Percentiles rank a stretch among this genome's conserved stretches.
Evolutionary conservation across 2,113 vertebrate species (phyloP).

Genomic region (Seriola quinqueradiata): DNA sequence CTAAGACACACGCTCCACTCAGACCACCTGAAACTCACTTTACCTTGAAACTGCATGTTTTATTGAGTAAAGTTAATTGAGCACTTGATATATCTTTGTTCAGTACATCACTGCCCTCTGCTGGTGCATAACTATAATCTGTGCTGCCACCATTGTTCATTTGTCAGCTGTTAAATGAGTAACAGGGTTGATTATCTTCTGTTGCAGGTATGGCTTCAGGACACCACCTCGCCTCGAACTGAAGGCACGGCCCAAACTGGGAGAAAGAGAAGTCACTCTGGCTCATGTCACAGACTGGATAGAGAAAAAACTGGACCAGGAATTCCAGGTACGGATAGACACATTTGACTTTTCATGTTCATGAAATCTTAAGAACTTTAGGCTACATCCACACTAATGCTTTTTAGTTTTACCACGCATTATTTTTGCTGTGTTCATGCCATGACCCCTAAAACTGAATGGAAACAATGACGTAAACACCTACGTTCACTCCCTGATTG

Average conservation of each 20-base stretch:
- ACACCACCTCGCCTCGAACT: conserved; percentile 93
- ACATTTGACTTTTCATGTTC: not conserved
- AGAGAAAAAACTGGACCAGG: conserved; percentile 95
- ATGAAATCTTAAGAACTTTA: not conserved
- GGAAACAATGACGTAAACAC: no score
- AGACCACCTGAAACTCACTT: rapidly evolving
- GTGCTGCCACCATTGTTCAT: not conserved
- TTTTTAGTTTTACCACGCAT: no score
- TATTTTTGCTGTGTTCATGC: no score
- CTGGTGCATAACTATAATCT: conserved; percentile 11
- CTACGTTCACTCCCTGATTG: no score
- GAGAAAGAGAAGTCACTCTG: conserved; percentile 96
- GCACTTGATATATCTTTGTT: not conserved
- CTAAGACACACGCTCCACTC: not conserved
- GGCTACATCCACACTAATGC: no score
- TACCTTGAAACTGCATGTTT: not conserved
- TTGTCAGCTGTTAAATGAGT: not conserved
- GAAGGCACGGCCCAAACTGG: conserved; percentile 97
- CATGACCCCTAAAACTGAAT: no score
- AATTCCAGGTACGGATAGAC: conserved; percentile 70
- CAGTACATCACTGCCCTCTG: conserved; percentile 45
- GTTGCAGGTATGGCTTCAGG: conserved; percentile 94
- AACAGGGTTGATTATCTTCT: conserved; percentile 12
- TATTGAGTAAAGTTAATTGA: not conserved
- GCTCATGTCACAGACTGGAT: conserved; percentile 99